Percentiles rank a stretch among this genome's conserved stretches.
Evolutionary conservation across 2,888 invertebrate genomes (phyloP).

Genomic region (Aromia moschata): DNA sequence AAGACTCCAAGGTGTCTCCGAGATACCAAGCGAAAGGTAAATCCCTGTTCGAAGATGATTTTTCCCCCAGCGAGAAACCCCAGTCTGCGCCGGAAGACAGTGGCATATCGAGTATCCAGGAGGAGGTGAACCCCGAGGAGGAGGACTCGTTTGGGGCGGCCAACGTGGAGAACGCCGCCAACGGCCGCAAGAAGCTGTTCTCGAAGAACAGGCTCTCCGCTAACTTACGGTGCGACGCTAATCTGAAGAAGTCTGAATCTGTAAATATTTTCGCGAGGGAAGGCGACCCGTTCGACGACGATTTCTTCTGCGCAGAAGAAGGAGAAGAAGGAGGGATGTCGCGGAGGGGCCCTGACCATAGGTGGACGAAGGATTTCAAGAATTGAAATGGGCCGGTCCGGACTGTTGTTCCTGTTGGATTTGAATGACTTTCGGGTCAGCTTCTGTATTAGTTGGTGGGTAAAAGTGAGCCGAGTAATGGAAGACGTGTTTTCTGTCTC

Average conservation of each 20-base stretch:
- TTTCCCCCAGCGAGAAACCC: constrained; percentile 62
- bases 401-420: too few relatives aligned
- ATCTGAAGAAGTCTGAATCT: constrained; percentile 87
- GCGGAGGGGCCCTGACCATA: constrained; percentile 54
- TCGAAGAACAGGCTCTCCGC: constrained; percentile 52
- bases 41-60: constrained; percentile 69
- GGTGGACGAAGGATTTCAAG: constrained; percentile 65
- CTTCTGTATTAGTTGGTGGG: too few relatives aligned
- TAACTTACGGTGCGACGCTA: constrained; percentile 63
- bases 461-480: too few relatives aligned
- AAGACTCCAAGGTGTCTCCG: constrained; percentile 43
- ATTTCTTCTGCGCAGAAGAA: constrained; percentile 75
- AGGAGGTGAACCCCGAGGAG: constrained; percentile 55
- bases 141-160: constrained; percentile 52
- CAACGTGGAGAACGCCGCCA: constrained; percentile 46
- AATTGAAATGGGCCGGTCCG: too few relatives aligned
- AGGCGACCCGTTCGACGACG: constrained; percentile 88
- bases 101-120: constrained; percentile 57
- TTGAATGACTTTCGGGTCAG: too few relatives aligned
- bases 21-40: constrained; percentile 50
- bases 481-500: too few relatives aligned
- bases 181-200: constrained; percentile 52
- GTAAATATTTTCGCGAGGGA: constrained; percentile 89
- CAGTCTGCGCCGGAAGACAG: constrained; percentile 42
- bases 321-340: constrained; percentile 44